Base-by-base conservation (phyloP, 2,888 invertebrate genomes). In the Brachyopa scutellaris region DNA sequence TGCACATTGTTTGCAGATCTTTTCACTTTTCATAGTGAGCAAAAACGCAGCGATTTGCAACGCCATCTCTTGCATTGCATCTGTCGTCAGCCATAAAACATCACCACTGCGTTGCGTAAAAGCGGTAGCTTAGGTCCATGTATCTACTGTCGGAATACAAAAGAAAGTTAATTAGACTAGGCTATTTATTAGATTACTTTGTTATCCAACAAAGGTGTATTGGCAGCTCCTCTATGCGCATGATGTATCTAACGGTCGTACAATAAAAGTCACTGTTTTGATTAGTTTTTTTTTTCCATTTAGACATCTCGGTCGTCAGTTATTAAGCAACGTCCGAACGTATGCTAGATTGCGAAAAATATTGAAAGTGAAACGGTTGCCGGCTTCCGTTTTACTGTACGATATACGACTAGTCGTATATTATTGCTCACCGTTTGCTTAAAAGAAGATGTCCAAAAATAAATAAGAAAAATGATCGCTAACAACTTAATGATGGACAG, bases 111-210 rank as follows among this genome's bases (percentile, higher is more conserved):
- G 23, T 78, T 78, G 72, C 78, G 72, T 78, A 72, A 66, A n/a
- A 57, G 23, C n/a, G 23, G 19, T 49, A 59, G 36, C 55, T 53
- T 57, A 40, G 31, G 47, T 38, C 23, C 33, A 62, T 70, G 51
- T 59, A 64, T 53, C 29, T 55, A 55, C 55, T 70, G 45, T 36
- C 64, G 72, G 72, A 66, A 64, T 42, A 78, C 57, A 51, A 64
- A 78, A 72, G 78, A 78, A 78, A 78, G 78, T 72, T 78, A 78
- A 72, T 78, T 78, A 78, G 51, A 64, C 64, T 7, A 9, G 42
- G 21, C 64, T 53, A 59, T 78, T 64, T 78, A 78, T 66, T 78
- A 78, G 72, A 72, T 66, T 51, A 29, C 57, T 17, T 53, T 42
- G 45, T 72, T 59, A 78, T 42, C 49, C 47, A 57, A 69, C 69